Conservation (phyloP, 2,113 vertebrate species). For the Nicator chloris region DNA sequence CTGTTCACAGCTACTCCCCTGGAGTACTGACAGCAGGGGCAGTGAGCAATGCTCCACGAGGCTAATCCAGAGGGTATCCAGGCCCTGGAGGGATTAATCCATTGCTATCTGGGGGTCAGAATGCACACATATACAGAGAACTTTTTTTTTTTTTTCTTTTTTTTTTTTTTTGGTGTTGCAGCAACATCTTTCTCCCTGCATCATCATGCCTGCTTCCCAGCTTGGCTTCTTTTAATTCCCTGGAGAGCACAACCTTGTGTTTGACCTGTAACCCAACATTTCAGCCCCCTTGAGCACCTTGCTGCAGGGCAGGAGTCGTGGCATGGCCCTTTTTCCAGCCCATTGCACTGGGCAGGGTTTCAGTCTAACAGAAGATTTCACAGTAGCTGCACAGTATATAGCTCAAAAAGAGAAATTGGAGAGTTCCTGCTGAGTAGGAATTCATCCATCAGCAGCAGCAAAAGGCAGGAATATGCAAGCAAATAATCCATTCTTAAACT, state of each 20-base stretch:
- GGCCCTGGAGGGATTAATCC: constrained; percentile 33
- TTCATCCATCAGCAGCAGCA: constrained; percentile 36
- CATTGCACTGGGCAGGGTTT: not conserved
- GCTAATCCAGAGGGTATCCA: constrained; percentile 13
- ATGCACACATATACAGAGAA: not conserved
- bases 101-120: not conserved
- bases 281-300: not conserved
- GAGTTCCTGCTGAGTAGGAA: constrained; percentile 26
- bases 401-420: constrained; percentile 50
- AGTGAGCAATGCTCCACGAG: not conserved
- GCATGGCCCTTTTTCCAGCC: not conserved
- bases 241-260: not conserved
- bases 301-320: not conserved
- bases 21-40: not conserved
- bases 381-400: not conserved
- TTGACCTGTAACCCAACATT: not conserved
- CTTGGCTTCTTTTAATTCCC: not conserved
- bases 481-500: constrained; percentile 62
- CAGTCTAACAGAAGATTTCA: constrained; percentile 3
- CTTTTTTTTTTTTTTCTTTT: too few relatives aligned
- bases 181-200: not conserved
- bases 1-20: not conserved
- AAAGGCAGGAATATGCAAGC: constrained; percentile 54
- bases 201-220: not conserved
- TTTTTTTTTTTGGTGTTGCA: not conserved